Evolutionary conservation across 2,888 invertebrate genomes (phyloP).

Genomic region (Tipula lateralis): DNA sequence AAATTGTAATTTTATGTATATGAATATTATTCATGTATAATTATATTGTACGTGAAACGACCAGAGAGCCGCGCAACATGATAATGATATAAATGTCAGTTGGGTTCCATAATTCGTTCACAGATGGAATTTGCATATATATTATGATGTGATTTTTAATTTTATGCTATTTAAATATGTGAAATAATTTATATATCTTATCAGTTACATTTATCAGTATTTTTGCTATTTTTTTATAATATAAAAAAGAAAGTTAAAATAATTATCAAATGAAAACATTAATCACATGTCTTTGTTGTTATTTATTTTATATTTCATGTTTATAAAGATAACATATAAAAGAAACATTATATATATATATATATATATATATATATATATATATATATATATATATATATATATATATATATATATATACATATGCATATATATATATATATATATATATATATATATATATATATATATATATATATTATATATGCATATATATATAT

Average conservation of each 20-base stretch:
- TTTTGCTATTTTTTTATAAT: background rate
- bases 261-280: constrained; percentile 20
- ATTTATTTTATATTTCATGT: background rate
- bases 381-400: too few relatives aligned
- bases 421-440: too few relatives aligned
- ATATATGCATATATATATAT: too few relatives aligned
- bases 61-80: background rate
- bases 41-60: background rate
- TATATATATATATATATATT: too few relatives aligned
- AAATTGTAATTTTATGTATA: background rate
- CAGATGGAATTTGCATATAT: background rate
- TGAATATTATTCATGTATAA: background rate
- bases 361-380: too few relatives aligned
- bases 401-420: too few relatives aligned
- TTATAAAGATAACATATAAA: background rate
- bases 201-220: background rate
- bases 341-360: too few relatives aligned
- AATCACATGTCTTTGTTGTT: constrained; percentile 15
- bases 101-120: background rate
- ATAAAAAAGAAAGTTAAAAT: constrained; percentile 13
- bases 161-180: background rate
- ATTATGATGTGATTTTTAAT: background rate
- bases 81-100: background rate
- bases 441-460: too few relatives aligned
- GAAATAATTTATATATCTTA: constrained; percentile 19